Percentiles rank a stretch among this genome's conserved stretches.
Conservation (phyloP, 2,113 vertebrate species). For the Miniopterus natalensis region DNA sequence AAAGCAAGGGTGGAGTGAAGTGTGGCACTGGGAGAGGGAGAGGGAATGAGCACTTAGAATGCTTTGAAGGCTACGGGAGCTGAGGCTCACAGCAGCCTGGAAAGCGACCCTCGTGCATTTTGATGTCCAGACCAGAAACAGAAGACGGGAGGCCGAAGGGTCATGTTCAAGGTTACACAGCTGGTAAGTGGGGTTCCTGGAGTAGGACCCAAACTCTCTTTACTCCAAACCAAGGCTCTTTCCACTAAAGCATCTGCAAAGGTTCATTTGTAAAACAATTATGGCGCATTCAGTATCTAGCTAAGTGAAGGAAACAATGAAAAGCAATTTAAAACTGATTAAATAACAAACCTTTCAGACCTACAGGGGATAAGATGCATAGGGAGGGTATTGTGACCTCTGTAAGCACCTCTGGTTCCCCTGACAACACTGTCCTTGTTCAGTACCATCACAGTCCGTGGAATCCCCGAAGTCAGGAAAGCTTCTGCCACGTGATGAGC, state of each 20-base stretch:
- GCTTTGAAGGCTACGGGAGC: fast-evolving
- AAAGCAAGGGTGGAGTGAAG: too few species aligned
- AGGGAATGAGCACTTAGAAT: not conserved
- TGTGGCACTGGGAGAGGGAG: not conserved
- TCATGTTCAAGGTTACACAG: fast-evolving
- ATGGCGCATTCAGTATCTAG: not conserved
- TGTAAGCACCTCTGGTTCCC: fast-evolving
- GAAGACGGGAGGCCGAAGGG: fast-evolving
- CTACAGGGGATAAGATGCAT: fast-evolving
- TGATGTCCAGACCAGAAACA: fast-evolving
- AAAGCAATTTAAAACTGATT: not conserved
- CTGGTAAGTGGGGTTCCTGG: not conserved
- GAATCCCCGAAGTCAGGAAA: fast-evolving
- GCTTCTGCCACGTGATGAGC: not conserved
- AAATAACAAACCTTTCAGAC: not conserved
- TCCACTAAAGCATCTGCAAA: not conserved
- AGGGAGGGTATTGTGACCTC: not conserved
- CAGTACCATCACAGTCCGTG: fast-evolving
- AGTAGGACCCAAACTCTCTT: fast-evolving
- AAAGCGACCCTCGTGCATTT: fast-evolving
- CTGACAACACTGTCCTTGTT: too few species aligned
- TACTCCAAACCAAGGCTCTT: not conserved
- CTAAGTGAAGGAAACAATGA: not conserved
- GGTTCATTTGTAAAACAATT: not conserved
- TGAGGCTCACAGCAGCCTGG: not conserved